Conservation (phyloP, 2,888 invertebrate species). For the Agelastica alni region DNA sequence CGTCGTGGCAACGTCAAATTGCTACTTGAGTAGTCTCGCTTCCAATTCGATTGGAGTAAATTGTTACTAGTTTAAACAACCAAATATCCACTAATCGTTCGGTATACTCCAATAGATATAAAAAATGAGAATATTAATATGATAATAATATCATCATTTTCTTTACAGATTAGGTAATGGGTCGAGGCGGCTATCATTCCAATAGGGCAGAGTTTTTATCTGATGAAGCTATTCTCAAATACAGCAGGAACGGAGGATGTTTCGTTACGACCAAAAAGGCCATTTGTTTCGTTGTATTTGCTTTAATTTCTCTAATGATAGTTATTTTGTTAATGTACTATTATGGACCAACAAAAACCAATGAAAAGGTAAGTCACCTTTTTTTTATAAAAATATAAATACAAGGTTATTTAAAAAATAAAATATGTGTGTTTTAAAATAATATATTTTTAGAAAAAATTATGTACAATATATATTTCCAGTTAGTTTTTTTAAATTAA, state of each 20-base stretch:
- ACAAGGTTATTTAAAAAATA: neutral
- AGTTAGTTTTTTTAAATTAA: too few relatives aligned
- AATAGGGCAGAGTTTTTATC: slow-evolving; percentile 66
- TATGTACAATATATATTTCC: too few relatives aligned
- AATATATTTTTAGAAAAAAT: too few relatives aligned
- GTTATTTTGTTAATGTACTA: slow-evolving; percentile 52
- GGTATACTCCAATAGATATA: too few relatives aligned
- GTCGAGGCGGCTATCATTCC: slow-evolving; percentile 44
- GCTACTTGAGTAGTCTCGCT: too few relatives aligned
- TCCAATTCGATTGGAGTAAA: too few relatives aligned
- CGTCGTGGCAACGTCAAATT: too few relatives aligned
- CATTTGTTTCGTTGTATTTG: slow-evolving; percentile 55
- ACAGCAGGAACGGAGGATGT: slow-evolving; percentile 65
- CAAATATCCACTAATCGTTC: too few relatives aligned
- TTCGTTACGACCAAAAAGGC: slow-evolving; percentile 66
- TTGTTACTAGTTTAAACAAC: too few relatives aligned
- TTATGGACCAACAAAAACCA: slow-evolving; percentile 48
- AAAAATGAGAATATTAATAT: too few relatives aligned
- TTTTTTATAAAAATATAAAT: slow-evolving; percentile 5
- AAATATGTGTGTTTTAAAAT: too few relatives aligned
- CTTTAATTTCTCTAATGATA: slow-evolving; percentile 45
- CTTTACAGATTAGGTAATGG: slow-evolving; percentile 32
- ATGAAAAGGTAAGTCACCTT: slow-evolving; percentile 40
- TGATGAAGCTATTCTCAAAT: slow-evolving; percentile 62
- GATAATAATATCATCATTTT: neutral